Evolutionary conservation across 1,140 invertebrate species (phyloP).

Genomic region (Orius insidiosus): DNA sequence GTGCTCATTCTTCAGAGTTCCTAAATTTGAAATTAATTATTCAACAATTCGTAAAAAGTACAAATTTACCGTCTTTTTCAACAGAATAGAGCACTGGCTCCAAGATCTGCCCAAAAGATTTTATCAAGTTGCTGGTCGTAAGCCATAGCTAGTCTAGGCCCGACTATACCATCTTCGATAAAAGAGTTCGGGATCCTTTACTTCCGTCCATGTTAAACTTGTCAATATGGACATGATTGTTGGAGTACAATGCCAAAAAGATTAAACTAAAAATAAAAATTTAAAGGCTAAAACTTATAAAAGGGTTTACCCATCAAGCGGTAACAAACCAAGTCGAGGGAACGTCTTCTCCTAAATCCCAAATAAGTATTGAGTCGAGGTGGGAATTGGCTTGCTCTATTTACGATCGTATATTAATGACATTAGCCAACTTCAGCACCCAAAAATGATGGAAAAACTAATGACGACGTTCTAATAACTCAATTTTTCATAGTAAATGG

Average conservation of each 20-base stretch:
- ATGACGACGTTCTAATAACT: too few relatives aligned
- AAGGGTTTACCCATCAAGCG: conserved; percentile 37
- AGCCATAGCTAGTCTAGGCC: conserved; percentile 31
- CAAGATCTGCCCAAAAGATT: conserved; percentile 37
- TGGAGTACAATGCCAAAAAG: conserved; percentile 19
- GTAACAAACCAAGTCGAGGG: conserved; percentile 43
- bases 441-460: too few relatives aligned
- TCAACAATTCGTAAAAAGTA: too few relatives aligned
- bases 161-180: conserved; percentile 33
- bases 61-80: conserved; percentile 30
- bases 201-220: conserved; percentile 37
- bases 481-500: too few relatives aligned
- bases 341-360: conserved; percentile 31
- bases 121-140: conserved; percentile 32
- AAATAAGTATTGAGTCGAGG: conserved; percentile 33
- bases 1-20: conserved; percentile 9
- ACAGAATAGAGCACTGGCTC: conserved; percentile 33
- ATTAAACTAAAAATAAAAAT: conserved; percentile 10
- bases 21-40: too few relatives aligned
- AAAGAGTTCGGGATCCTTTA: conserved; percentile 25
- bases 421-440: too few relatives aligned
- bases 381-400: too few relatives aligned
- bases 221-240: conserved; percentile 49
- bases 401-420: too few relatives aligned
- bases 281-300: background rate